Percentiles rank a stretch among this genome's conserved stretches.
These are phyloP conservation scores for Saxidomus purpurata DNA, from an alignment of 1,140 invertebrate species.

Conservation along the genomic window DNA sequence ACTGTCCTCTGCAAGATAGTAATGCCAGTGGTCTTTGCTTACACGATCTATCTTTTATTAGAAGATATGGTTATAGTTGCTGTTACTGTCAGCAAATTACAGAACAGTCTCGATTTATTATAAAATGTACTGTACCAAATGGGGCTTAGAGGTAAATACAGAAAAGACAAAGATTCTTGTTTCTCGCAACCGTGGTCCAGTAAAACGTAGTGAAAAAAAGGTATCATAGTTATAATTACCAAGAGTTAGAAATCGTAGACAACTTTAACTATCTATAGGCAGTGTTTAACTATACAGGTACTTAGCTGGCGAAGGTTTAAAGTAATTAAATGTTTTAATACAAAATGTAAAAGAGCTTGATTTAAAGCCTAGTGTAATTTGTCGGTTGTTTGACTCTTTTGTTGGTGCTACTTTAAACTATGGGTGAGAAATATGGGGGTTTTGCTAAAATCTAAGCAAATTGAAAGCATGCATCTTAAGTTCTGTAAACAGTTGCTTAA, in stretches of 20 bases:
- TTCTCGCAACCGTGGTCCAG: not conserved
- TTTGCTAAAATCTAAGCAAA: not conserved
- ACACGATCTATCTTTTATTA: not conserved
- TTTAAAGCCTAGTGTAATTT: not conserved
- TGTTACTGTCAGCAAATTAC: not conserved
- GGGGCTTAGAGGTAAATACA: slow-evolving; percentile 16
- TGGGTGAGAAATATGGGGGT: not conserved
- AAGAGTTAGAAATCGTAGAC: not conserved
- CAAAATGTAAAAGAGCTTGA: not conserved
- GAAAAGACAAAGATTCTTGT: slow-evolving; percentile 13
- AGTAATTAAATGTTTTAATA: not conserved
- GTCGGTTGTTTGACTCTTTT: slow-evolving; percentile 23
- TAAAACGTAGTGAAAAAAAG: not conserved
- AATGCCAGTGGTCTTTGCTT: not conserved
- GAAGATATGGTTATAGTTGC: not conserved
- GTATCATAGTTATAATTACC: not conserved
- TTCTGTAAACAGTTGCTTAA: slow-evolving; percentile 29
- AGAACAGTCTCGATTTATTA: slow-evolving; percentile 9
- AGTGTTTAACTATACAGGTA: slow-evolving; percentile 16
- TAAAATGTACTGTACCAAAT: not conserved
- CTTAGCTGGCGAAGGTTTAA: not conserved
- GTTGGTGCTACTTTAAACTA: not conserved
- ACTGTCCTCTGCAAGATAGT: not conserved
- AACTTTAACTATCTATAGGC: slow-evolving; percentile 9
- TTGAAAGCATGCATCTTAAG: not conserved